Percentiles rank a stretch among this genome's conserved stretches.
Evolutionary conservation across 2,113 vertebrate genomes (phyloP).

Genomic region (Ancistrus triradiatus): DNA sequence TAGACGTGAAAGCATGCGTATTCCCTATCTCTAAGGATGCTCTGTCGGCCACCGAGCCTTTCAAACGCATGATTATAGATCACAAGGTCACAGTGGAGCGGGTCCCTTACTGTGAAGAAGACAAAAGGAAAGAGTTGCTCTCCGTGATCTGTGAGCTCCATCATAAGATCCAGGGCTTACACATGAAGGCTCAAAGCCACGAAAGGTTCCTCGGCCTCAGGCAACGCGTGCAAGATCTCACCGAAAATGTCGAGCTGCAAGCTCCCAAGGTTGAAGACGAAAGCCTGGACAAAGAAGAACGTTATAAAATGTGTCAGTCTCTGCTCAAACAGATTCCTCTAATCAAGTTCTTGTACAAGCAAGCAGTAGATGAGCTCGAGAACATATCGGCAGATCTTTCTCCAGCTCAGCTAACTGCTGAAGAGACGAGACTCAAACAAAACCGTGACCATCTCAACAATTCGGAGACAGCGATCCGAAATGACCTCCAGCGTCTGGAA

Average conservation of each 20-base stretch:
- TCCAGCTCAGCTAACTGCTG: conserved; percentile 65
- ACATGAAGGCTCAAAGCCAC: conserved; percentile 57
- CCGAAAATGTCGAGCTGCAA: conserved; percentile 63
- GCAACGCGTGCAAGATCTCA: conserved; percentile 64
- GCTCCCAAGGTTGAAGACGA: conserved; percentile 55
- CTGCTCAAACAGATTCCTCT: conserved; percentile 68
- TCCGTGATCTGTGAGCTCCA: conserved; percentile 61
- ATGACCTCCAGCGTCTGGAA: conserved; percentile 62
- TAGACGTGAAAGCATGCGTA: conserved; percentile 45
- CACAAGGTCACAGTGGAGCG: conserved; percentile 59
- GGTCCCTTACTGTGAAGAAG: conserved; percentile 50
- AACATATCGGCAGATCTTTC: conserved; percentile 63
- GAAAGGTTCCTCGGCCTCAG: conserved; percentile 65
- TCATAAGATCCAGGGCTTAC: conserved; percentile 58
- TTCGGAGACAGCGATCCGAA: conserved; percentile 58
- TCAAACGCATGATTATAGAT: conserved; percentile 58
- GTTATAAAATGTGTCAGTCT: conserved; percentile 62
- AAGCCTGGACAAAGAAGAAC: conserved; percentile 47
- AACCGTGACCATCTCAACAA: conserved; percentile 56
- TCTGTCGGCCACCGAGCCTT: conserved; percentile 51
- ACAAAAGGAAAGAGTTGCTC: conserved; percentile 57
- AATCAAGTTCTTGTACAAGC: conserved; percentile 60
- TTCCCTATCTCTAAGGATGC: conserved; percentile 63
- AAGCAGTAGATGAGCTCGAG: conserved; percentile 63
- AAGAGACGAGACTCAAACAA: conserved; percentile 65